Evolutionary conservation across 2,113 vertebrate genomes (phyloP).

Genomic region (Lota lota): DNA sequence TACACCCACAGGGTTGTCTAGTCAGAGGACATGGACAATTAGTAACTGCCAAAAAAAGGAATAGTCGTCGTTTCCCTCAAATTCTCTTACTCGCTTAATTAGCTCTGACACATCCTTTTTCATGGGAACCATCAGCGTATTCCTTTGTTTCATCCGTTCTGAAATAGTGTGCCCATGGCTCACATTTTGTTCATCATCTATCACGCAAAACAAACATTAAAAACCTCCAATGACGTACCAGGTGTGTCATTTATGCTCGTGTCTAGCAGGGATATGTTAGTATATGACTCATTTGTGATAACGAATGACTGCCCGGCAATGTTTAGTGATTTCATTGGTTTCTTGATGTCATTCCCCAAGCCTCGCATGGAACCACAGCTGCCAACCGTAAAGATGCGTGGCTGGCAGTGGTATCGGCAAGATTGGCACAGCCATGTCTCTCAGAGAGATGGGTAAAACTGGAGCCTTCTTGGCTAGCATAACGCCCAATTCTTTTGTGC

Average conservation of each 20-base stretch:
- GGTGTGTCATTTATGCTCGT: conserved; percentile 29
- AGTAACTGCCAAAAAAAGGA: neutral
- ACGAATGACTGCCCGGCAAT: conserved; percentile 35
- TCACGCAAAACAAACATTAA: conserved; percentile 21
- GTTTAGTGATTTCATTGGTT: conserved; percentile 30
- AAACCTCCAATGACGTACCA: neutral
- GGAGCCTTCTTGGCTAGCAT: conserved; percentile 46
- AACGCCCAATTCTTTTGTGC: conserved; percentile 40
- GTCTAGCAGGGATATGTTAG: conserved; percentile 12
- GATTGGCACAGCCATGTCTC: conserved; percentile 18
- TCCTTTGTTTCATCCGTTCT: neutral
- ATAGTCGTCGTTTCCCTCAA: neutral
- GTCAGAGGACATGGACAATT: neutral
- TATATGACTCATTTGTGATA: conserved; percentile 45
- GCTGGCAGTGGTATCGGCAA: conserved; percentile 45
- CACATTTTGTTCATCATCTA: conserved; percentile 30
- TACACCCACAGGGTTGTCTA: neutral
- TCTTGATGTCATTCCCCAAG: conserved; percentile 29
- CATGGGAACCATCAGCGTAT: neutral
- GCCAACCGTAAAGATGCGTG: conserved; percentile 35
- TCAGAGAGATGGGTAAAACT: conserved; percentile 39
- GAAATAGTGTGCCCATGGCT: conserved; percentile 7
- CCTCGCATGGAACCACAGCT: conserved; percentile 34
- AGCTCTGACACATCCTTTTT: too few species aligned
- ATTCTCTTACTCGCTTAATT: too few species aligned